Conservation (phyloP, 2,888 invertebrate genomes). For the Synergus gifuensis region DNA sequence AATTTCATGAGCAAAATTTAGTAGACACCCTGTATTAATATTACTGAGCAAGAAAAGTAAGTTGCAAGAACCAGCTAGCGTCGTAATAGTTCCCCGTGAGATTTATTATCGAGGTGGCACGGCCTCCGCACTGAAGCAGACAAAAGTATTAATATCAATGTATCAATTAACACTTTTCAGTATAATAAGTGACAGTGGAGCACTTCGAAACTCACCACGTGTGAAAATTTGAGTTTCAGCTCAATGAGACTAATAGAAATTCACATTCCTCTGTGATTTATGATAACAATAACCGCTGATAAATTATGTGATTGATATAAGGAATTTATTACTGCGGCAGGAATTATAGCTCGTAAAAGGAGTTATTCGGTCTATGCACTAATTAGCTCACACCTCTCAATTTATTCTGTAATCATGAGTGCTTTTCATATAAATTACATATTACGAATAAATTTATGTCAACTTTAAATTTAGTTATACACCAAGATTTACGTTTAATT, state of each 20-base stretch:
- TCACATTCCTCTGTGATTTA: conserved; percentile 9
- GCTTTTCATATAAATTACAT: neutral
- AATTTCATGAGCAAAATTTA: no score
- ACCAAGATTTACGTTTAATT: neutral
- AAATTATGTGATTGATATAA: conserved; percentile 8
- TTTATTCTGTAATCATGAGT: neutral
- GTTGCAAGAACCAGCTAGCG: neutral
- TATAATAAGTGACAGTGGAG: neutral
- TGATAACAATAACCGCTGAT: conserved; percentile 3
- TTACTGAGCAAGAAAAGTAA: neutral
- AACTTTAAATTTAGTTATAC: neutral
- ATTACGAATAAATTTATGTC: neutral
- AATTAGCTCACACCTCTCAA: neutral
- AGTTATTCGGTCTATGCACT: neutral
- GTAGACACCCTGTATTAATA: neutral
- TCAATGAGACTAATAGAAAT: conserved; percentile 9
- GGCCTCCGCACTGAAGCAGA: neutral
- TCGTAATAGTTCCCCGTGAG: neutral
- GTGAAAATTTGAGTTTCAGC: neutral
- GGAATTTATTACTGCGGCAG: neutral
- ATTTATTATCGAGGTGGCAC: conserved; percentile 2
- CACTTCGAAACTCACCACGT: neutral
- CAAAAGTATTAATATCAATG: neutral
- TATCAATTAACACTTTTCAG: conserved; percentile 5
- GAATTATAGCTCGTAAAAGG: conserved; percentile 2